These are phyloP conservation scores for Drosophila aff. DNA, from an alignment of 1,140 invertebrate genomes.

Conservation along the genomic window DNA sequence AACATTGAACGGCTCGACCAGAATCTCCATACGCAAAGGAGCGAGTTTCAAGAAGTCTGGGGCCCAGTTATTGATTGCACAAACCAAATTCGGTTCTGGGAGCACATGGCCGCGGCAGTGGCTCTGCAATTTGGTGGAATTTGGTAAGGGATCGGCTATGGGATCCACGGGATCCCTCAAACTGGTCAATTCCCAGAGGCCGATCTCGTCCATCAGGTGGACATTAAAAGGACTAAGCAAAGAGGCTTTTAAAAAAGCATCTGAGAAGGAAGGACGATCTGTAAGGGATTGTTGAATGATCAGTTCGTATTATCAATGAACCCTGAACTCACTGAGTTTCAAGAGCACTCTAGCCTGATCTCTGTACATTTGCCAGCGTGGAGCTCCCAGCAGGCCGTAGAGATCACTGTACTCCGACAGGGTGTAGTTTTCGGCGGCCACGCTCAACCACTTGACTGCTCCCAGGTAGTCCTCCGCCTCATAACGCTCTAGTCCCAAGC, in stretches of 20 bases:
- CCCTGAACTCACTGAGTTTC: constrained; percentile 28
- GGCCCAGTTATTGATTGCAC: constrained; percentile 90
- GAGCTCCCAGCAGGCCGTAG: constrained; percentile 19
- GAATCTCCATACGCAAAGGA: constrained; percentile 95
- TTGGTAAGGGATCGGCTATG: background rate
- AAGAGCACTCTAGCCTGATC: constrained; percentile 33
- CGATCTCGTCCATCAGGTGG: constrained; percentile 14
- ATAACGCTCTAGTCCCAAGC: constrained; percentile 42
- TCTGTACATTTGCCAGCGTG: constrained; percentile 37
- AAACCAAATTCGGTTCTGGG: constrained; percentile 86
- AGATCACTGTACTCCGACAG: constrained; percentile 15
- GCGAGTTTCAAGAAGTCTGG: constrained; percentile 91
- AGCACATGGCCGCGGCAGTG: constrained; percentile 17
- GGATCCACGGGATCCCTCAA: constrained; percentile 5
- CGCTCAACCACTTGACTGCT: constrained; percentile 45
- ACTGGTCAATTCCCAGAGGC: constrained; percentile 2
- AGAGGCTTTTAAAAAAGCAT: constrained; percentile 8
- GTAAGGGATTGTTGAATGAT: background rate
- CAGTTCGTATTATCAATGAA: too few relatives aligned
- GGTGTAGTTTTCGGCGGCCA: constrained; percentile 37
- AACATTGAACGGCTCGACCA: constrained; percentile 93
- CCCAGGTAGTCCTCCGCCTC: constrained; percentile 26
- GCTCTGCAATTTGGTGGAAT: background rate
- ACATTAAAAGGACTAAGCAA: constrained; percentile 12
- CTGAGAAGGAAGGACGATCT: constrained; percentile 19